A percentile compares a stretch with the other conserved stretches of the same genome.
These are phyloP conservation scores for Drosophila orosa DNA, from an alignment of 1,140 invertebrate species.

Conservation along the genomic window DNA sequence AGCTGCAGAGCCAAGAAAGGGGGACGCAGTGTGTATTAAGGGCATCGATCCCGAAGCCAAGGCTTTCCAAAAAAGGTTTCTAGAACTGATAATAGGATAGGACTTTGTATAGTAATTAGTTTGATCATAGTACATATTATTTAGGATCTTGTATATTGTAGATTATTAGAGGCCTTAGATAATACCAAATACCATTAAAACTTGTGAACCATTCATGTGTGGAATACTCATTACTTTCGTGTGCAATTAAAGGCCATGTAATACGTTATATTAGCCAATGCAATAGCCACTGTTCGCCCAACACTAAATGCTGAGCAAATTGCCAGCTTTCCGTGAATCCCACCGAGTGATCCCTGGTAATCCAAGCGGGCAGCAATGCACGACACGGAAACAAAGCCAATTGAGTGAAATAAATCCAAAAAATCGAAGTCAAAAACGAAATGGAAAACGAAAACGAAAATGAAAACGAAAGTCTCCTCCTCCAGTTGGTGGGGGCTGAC, in stretches of 20 bases:
- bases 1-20: too few species aligned
- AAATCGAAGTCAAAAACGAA: conserved; percentile 2
- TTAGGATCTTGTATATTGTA: too few species aligned
- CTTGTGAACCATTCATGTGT: conserved; percentile 2
- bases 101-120: not conserved
- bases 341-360: conserved; percentile 1
- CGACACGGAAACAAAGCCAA: conserved; percentile 25
- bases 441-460: not conserved
- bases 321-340: conserved; percentile 13
- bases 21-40: not conserved
- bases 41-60: conserved; percentile 10
- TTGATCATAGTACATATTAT: not conserved
- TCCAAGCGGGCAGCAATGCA: conserved; percentile 14
- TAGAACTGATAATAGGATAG: too few species aligned
- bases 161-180: not conserved
- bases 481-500: conserved; percentile 4
- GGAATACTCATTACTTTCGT: not conserved
- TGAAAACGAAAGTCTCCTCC: conserved; percentile 44
- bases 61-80: not conserved
- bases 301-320: conserved; percentile 23
- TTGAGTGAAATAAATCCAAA: conserved; percentile 11
- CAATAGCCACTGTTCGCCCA: not conserved
- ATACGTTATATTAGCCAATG: conserved; percentile 4
- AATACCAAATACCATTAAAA: too few species aligned
- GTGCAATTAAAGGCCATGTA: conserved; percentile 7